phyloP scores from a whole-genome alignment of 2,888 invertebrate species.

The Stenurella melanura region DNA sequence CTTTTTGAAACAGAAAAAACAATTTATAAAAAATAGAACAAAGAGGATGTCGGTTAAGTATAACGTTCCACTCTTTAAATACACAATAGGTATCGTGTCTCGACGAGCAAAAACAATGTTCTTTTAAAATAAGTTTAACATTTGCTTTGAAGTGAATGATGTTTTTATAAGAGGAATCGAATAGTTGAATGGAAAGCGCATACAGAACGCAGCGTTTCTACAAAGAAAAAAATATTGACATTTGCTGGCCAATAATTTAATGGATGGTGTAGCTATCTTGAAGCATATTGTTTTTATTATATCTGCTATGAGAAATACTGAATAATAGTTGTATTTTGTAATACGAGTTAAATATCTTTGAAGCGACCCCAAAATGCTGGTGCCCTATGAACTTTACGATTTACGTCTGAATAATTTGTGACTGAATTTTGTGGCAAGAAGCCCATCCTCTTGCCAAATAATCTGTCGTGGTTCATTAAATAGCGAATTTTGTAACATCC shows the following conservation, averaged over 20 bases:
- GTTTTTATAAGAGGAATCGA: slow-evolving; percentile 13
- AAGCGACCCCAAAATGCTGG: no score
- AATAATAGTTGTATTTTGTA: no score
- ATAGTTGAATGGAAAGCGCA: not conserved
- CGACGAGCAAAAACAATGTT: slow-evolving; percentile 25
- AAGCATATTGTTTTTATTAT: not conserved
- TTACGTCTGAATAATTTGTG: no score
- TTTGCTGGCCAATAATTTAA: not conserved
- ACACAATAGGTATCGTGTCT: not conserved
- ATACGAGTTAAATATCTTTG: no score
- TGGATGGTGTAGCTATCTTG: not conserved
- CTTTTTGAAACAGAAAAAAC: not conserved
- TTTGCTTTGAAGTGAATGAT: slow-evolving; percentile 26
- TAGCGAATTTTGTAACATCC: no score
- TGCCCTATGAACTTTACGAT: no score
- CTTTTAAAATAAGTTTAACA: slow-evolving; percentile 16
- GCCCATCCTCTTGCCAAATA: no score
- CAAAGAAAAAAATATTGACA: not conserved
- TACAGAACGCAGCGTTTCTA: not conserved
- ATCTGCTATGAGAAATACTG: not conserved
- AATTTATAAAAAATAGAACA: slow-evolving; percentile 22
- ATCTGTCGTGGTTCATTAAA: no score
- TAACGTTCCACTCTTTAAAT: slow-evolving; percentile 3
- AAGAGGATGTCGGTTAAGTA: slow-evolving; percentile 4
- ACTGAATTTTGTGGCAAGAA: no score